Evolutionary conservation across 2,888 invertebrate species (phyloP).

Genomic region (Lithophane ornitopus): DNA sequence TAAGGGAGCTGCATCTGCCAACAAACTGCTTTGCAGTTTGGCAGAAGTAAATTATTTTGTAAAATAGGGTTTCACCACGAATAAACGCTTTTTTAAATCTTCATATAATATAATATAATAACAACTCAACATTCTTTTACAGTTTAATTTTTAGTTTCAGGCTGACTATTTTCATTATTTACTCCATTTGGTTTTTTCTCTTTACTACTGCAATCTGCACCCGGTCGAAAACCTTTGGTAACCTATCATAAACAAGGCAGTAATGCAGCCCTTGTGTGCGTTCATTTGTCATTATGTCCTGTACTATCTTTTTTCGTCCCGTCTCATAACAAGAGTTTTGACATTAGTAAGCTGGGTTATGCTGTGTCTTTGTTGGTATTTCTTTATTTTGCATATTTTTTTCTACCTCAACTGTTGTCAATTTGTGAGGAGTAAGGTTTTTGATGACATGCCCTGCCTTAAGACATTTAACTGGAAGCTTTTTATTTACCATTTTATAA

Average conservation of each 20-base stretch:
- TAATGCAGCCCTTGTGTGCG: neutral
- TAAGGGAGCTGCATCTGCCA: too few relatives aligned
- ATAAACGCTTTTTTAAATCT: too few relatives aligned
- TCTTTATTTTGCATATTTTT: neutral
- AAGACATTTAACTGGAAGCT: neutral
- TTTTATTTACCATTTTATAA: neutral
- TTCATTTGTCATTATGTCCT: neutral
- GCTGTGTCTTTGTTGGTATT: neutral
- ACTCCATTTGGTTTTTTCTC: too few relatives aligned
- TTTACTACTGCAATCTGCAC: neutral
- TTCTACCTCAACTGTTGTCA: neutral
- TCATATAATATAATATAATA: neutral
- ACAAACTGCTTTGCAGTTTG: too few relatives aligned
- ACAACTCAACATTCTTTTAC: neutral
- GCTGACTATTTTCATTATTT: neutral
- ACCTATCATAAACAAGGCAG: neutral
- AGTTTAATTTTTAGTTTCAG: constrained; percentile 4
- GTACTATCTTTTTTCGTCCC: neutral
- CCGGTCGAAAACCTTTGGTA: neutral
- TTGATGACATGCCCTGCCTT: neutral
- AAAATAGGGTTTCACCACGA: too few relatives aligned
- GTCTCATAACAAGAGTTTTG: neutral
- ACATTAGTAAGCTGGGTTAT: neutral
- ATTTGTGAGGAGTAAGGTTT: neutral
- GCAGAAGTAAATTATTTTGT: too few relatives aligned